Evolutionary conservation across 2,888 invertebrate species (phyloP).

Genomic region (Hirtodrosophila trivittata): DNA sequence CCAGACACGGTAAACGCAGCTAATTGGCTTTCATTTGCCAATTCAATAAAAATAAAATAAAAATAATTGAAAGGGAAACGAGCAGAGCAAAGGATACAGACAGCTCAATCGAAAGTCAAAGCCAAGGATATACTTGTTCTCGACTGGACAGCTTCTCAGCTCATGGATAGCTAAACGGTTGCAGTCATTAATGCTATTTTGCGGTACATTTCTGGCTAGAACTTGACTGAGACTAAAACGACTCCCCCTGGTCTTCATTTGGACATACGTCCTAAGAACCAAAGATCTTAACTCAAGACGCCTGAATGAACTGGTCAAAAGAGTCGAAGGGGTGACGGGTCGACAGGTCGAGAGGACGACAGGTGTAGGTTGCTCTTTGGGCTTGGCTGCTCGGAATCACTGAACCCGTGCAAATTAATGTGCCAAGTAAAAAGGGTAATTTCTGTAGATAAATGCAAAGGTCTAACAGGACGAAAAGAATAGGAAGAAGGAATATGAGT

Average conservation of each 20-base stretch:
- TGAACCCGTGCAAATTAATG: constrained; percentile 73
- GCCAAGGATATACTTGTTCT: background rate
- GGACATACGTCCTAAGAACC: background rate
- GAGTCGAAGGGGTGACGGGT: constrained; percentile 50
- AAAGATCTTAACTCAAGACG: constrained; percentile 49
- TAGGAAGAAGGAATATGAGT: background rate
- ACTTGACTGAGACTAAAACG: no score
- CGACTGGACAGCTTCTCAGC: background rate
- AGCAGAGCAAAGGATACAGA: background rate
- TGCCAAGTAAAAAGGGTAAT: constrained; percentile 76
- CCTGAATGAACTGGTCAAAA: constrained; percentile 74
- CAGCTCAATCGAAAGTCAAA: background rate
- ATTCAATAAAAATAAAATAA: constrained; percentile 45
- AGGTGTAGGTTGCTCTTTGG: constrained; percentile 18
- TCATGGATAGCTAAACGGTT: constrained; percentile 39
- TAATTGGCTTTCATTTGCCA: constrained; percentile 74
- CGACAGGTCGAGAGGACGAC: constrained; percentile 29
- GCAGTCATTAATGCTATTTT: constrained; percentile 73
- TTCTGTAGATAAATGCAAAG: constrained; percentile 52
- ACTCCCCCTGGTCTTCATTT: background rate
- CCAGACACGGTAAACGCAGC: constrained; percentile 33
- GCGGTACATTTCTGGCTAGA: constrained; percentile 58
- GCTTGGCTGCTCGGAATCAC: constrained; percentile 44
- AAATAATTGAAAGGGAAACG: constrained; percentile 7
- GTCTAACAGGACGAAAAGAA: constrained; percentile 8